Evolutionary conservation across 2,113 vertebrate genomes (phyloP), one percentile per base, ranked within the genome.

Genomic region (Pseudorectes ferrugineus): DNA sequence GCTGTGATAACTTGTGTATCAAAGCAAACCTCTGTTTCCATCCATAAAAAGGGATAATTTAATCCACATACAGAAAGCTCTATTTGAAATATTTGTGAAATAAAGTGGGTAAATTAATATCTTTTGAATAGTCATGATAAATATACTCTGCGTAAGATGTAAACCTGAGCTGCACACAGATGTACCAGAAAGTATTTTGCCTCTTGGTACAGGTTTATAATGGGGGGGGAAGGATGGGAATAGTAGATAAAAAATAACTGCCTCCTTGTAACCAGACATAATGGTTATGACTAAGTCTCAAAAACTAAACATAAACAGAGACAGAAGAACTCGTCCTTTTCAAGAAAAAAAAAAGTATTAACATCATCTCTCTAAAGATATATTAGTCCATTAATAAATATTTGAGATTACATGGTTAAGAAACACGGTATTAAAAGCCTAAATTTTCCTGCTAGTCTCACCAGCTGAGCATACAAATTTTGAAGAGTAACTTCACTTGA

Each of bases 201-300:
- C 14, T 81, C 38, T 24, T 49, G 21, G 26, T 14, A 42, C 2
- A 31, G 23, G 19, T 49, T 78, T 26, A 33, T 22, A 38, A 20
- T 2, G 5, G 4, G 5, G 40, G 15, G 2, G 4, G 3, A 3
- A 8, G 14, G 12, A 43, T 4, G 8, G 14, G 14, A 12, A 83
- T 2, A 63, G 17, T 2, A 85, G 20, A 62, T 45, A 38, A 7
- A 66, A 68, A 93, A 24, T 55, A 76, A 22, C 19, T 72, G 24
- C 28, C 8, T 63, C 11, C 9, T n/a, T 68, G 31, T 48, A 75
- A 76, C 35, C 40, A 59, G 26, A 88, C 58, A 67, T 16, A 49
- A 66, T 14, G 23, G 10, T 40, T 42, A 52, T 26, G 25, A 19
- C 43, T 38, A 58, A 54, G 19, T 58, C 48, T 51, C 45, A 63